A percentile compares a stretch with the other conserved stretches of the same genome.
phyloP scores from a whole-genome alignment of 2,113 vertebrate species.

The Tenebrosternarchus preto region DNA sequence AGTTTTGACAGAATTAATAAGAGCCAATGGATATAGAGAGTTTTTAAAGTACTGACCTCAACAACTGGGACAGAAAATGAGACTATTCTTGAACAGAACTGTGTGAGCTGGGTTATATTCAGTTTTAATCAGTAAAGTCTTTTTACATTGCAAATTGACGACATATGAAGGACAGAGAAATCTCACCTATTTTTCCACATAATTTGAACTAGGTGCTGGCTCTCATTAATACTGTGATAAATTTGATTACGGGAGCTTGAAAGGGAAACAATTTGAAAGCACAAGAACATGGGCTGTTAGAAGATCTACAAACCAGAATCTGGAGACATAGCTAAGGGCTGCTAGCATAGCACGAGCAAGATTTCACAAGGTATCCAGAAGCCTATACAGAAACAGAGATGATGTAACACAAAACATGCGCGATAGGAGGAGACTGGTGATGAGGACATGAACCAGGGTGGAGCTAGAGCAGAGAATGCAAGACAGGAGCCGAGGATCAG shows the following conservation, averaged over 20 bases:
- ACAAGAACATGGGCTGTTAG: background rate
- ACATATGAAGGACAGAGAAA: background rate
- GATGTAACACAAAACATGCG: no score
- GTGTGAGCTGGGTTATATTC: constrained; percentile 29
- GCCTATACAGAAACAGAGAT: no score
- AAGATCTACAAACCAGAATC: no score
- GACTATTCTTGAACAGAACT: constrained; percentile 9
- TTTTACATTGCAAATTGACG: background rate
- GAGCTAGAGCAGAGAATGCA: no score
- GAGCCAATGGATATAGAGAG: constrained; percentile 50
- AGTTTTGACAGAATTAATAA: constrained; percentile 71
- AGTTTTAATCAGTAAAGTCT: constrained; percentile 13
- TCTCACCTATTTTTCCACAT: background rate
- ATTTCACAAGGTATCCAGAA: no score
- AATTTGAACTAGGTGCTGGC: background rate
- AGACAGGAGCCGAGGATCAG: no score
- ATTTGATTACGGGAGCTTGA: background rate
- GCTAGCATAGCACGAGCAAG: no score
- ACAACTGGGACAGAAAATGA: constrained; percentile 13
- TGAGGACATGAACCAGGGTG: no score
- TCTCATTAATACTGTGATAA: background rate
- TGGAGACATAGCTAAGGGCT: no score
- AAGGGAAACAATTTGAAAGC: background rate
- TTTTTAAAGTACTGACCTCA: constrained; percentile 9
- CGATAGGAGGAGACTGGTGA: no score